Evolutionary conservation across 2,113 vertebrate species (phyloP).

Genomic region (Bubo bubo): DNA sequence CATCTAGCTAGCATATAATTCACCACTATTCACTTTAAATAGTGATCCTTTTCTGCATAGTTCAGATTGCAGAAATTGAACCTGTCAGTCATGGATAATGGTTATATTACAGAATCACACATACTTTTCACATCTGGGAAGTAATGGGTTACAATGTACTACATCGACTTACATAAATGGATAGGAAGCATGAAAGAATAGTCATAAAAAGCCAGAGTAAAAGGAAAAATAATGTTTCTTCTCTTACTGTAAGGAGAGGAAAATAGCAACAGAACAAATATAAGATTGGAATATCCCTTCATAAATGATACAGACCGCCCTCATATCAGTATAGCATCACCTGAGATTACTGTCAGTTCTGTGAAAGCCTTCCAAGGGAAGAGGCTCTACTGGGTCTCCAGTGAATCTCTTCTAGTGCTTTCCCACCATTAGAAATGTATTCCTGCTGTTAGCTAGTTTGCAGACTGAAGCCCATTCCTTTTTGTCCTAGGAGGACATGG

Average conservation of each 20-base stretch:
- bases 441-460: neutral
- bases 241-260: neutral
- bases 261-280: neutral
- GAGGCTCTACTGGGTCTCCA: neutral
- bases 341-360: neutral
- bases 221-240: neutral
- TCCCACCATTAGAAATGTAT: neutral
- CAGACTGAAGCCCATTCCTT: neutral
- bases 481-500: neutral
- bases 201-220: neutral
- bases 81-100: neutral
- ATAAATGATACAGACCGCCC: neutral
- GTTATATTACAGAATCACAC: neutral
- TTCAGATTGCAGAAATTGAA: neutral
- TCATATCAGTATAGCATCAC: neutral
- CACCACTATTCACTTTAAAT: neutral
- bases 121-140: neutral
- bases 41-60: neutral
- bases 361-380: neutral
- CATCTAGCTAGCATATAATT: neutral
- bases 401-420: neutral
- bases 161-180: neutral
- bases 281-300: neutral
- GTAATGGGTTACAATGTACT: neutral
- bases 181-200: neutral